These are phyloP conservation scores for Scartelaos histophorus DNA, from an alignment of 2,113 vertebrate species.

Conservation along the genomic window DNA sequence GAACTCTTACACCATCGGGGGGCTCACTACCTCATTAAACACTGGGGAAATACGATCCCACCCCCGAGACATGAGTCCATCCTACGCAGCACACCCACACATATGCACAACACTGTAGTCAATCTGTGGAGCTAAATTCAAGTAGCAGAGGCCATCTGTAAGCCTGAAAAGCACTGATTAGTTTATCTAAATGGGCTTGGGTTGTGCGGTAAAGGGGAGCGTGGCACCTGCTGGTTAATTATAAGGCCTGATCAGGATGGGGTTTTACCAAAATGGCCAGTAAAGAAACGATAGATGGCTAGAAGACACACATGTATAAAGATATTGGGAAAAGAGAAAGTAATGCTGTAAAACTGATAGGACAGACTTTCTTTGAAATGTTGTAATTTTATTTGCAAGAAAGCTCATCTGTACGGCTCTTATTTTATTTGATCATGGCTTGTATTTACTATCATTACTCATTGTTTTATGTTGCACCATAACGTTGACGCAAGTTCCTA, in stretches of 20 bases:
- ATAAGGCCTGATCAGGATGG: conserved; percentile 51
- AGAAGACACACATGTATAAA: neutral
- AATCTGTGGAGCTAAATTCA: conserved; percentile 39
- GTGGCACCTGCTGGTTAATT: conserved; percentile 60
- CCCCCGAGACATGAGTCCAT: conserved; percentile 47
- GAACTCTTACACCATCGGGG: conserved; percentile 38
- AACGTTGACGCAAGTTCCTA: too few relatives aligned
- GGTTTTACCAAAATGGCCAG: conserved; percentile 17
- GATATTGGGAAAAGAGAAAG: neutral
- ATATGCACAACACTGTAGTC: conserved; percentile 2
- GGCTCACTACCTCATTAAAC: conserved; percentile 69
- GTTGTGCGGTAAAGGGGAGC: conserved; percentile 18
- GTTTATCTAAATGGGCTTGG: conserved; percentile 23
- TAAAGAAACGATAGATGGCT: conserved; percentile 6
- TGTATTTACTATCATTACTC: too few relatives aligned
- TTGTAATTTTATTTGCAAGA: neutral
- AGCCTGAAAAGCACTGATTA: conserved; percentile 49
- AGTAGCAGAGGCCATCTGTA: conserved; percentile 59
- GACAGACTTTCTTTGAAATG: neutral
- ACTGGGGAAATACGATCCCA: conserved; percentile 60
- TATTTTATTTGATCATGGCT: too few relatives aligned
- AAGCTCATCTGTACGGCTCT: too few relatives aligned
- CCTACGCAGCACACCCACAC: conserved; percentile 2
- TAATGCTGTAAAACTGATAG: neutral
- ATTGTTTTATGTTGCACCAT: too few relatives aligned